Conservation (phyloP, 2,113 vertebrate genomes). For the Hippocampus abdominalis region DNA sequence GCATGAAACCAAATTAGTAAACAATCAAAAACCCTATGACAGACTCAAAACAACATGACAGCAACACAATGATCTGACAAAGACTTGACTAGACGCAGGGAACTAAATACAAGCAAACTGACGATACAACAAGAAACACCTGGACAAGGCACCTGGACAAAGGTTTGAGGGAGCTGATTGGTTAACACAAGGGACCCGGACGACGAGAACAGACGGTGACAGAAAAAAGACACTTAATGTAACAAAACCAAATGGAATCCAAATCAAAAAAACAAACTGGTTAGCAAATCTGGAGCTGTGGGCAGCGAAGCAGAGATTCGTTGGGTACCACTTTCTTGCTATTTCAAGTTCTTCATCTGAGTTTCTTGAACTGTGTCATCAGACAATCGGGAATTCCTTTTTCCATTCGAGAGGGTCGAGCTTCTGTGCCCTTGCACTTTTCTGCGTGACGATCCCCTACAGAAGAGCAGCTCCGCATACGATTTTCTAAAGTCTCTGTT, state of each 20-base stretch:
- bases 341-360: slow-evolving; percentile 19
- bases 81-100: too few relatives aligned
- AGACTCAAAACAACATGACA: too few relatives aligned
- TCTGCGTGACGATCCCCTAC: slow-evolving; percentile 39
- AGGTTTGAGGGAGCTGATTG: too few relatives aligned
- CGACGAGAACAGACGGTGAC: too few relatives aligned
- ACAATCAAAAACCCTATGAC: too few relatives aligned
- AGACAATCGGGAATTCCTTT: slow-evolving; percentile 35
- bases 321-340: slow-evolving; percentile 25
- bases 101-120: too few relatives aligned
- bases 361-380: slow-evolving; percentile 23
- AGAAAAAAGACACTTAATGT: background rate
- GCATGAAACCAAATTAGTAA: too few relatives aligned
- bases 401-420: slow-evolving; percentile 38
- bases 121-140: too few relatives aligned
- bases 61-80: too few relatives aligned
- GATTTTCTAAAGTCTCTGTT: slow-evolving; percentile 87
- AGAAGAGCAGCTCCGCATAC: slow-evolving; percentile 80
- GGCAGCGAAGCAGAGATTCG: slow-evolving; percentile 21
- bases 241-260: background rate
- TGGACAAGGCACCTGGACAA: too few relatives aligned
- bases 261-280: background rate
- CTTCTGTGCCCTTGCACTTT: slow-evolving; percentile 23
- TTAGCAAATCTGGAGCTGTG: slow-evolving; percentile 17
- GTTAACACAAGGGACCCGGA: too few relatives aligned